Evolutionary conservation across 2,113 vertebrate species (phyloP).

Genomic region (Pelodiscus sinensis): DNA sequence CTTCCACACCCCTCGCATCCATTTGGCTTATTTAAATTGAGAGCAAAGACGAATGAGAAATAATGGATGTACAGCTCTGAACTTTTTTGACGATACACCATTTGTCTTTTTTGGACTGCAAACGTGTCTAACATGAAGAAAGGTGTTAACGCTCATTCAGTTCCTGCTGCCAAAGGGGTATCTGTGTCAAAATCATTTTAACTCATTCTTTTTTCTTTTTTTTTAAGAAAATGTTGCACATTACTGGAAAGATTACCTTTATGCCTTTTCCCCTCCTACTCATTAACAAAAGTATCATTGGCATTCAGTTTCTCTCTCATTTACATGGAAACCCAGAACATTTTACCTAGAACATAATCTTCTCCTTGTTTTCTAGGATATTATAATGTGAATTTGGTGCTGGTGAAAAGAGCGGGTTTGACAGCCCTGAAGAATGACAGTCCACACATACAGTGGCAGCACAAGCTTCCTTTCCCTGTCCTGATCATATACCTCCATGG

Average conservation of each 20-base stretch:
- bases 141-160: neutral
- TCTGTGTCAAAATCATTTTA: neutral
- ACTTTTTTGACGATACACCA: neutral
- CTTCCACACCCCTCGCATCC: neutral
- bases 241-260: neutral
- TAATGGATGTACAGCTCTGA: neutral
- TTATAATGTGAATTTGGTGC: neutral
- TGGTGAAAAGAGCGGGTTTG: neutral
- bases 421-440: neutral
- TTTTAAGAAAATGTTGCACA: neutral
- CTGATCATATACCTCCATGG: neutral
- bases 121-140: neutral
- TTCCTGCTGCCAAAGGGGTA: neutral
- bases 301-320: neutral
- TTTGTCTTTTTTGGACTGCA: slow-evolving; percentile 30
- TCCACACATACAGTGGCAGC: neutral
- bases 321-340: neutral
- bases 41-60: neutral
- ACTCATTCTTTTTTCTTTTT: neutral
- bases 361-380: neutral
- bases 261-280: neutral
- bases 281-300: neutral
- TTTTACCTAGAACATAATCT: neutral
- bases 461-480: neutral
- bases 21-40: neutral